Percentiles rank a stretch among this genome's conserved stretches.
Evolutionary conservation across 1,140 invertebrate genomes (phyloP).

Genomic region (Homarus americanus): DNA sequence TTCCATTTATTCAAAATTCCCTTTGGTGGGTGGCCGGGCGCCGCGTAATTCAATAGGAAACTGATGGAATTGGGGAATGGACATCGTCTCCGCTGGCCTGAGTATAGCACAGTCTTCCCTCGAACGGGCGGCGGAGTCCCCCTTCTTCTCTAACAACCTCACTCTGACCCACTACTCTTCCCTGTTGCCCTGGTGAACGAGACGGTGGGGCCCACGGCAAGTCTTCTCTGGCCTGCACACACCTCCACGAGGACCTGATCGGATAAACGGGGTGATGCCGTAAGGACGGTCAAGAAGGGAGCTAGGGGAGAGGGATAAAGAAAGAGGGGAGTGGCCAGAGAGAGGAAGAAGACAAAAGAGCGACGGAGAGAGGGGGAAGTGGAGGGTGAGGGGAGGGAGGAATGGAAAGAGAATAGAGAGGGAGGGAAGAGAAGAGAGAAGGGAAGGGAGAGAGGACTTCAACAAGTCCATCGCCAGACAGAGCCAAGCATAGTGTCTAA

Average conservation of each 20-base stretch:
- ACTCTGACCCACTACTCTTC: not conserved
- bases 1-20: constrained; percentile 64
- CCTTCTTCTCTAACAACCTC: not conserved
- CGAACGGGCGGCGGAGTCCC: not conserved
- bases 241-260: too few relatives aligned
- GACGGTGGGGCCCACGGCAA: too few relatives aligned
- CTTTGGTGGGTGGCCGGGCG: constrained; percentile 46
- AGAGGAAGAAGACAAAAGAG: not conserved
- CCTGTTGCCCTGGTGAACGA: not conserved
- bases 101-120: constrained; percentile 32
- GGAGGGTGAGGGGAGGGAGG: not conserved
- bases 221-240: too few relatives aligned
- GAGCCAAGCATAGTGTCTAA: too few relatives aligned
- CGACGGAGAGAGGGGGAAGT: not conserved
- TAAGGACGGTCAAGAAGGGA: too few relatives aligned
- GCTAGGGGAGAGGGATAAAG: not conserved
- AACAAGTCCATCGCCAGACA: too few relatives aligned
- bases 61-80: constrained; percentile 61
- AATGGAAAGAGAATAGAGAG: not conserved
- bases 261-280: not conserved
- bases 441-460: too few relatives aligned
- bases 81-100: constrained; percentile 49
- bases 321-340: not conserved
- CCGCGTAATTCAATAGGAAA: constrained; percentile 59
- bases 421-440: too few relatives aligned